Evolutionary conservation across 2,888 invertebrate species (phyloP).

Genomic region (Ophioninae sp.): DNA sequence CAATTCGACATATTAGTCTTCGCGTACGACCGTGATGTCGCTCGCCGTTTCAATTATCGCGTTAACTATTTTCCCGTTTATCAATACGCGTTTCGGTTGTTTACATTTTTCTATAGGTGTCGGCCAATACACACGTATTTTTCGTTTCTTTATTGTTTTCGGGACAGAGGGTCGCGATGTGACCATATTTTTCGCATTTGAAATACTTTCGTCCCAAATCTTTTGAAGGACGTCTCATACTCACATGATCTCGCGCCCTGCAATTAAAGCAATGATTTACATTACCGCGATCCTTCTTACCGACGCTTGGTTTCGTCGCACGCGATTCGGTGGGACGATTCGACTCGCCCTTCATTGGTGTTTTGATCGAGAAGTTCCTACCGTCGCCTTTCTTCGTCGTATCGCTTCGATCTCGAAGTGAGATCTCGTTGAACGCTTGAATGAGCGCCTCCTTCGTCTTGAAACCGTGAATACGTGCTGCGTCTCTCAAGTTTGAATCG

Average conservation of each 20-base stretch:
- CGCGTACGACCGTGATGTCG: constrained; percentile 49
- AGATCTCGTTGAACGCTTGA: constrained; percentile 36
- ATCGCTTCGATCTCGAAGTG: background rate
- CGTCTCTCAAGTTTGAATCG: constrained; percentile 30
- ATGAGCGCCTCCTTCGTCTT: background rate
- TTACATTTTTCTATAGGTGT: background rate
- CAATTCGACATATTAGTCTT: constrained; percentile 28
- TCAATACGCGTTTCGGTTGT: background rate
- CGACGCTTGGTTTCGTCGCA: background rate
- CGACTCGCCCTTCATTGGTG: too few relatives aligned
- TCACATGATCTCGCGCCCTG: background rate
- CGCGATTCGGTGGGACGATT: background rate
- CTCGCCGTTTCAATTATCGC: constrained; percentile 51
- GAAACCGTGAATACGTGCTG: constrained; percentile 52
- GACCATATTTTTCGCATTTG: background rate
- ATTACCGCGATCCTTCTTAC: background rate
- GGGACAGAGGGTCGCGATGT: background rate
- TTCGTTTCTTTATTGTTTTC: background rate
- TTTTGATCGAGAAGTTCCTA: background rate
- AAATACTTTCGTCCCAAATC: background rate
- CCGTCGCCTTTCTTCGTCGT: constrained; percentile 15
- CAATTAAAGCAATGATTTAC: background rate
- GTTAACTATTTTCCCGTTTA: background rate
- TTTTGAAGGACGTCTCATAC: background rate
- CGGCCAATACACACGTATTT: background rate